These are phyloP conservation scores for Tangara arthus DNA, from an alignment of 2,797 vertebrate genomes.

Conservation along the genomic window DNA sequence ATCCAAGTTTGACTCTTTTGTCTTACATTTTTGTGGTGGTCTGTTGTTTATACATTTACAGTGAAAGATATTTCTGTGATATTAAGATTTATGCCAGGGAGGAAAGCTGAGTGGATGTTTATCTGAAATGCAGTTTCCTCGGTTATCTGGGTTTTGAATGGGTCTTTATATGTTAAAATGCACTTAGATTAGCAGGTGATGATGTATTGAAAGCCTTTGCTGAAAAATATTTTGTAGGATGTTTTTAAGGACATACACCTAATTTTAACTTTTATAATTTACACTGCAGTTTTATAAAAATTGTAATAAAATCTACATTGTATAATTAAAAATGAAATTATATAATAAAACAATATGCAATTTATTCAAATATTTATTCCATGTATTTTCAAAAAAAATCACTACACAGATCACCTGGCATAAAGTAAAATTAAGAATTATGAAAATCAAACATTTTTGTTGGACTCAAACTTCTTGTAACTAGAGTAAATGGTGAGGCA, in stretches of 20 bases:
- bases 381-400: neutral
- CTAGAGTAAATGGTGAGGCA: neutral
- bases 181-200: neutral
- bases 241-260: neutral
- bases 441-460: neutral
- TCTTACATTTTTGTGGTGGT: slow-evolving; percentile 36
- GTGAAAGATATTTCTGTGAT: slow-evolving; percentile 14
- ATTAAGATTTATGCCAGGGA: slow-evolving; percentile 29
- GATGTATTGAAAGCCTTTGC: neutral
- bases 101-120: neutral
- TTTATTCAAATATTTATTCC: neutral
- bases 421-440: neutral
- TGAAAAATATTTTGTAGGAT: neutral
- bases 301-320: neutral
- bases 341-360: neutral
- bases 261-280: neutral
- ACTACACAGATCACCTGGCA: fast-evolving
- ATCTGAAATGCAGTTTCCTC: neutral
- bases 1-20: slow-evolving; percentile 27
- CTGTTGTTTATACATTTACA: slow-evolving; percentile 6
- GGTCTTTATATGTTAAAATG: slow-evolving; percentile 24
- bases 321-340: neutral
- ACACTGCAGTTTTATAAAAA: neutral
- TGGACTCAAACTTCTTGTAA: neutral
- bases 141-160: neutral